These are phyloP conservation scores for Caenorhabditis imperialis DNA, from an alignment of 2,888 invertebrate genomes.

Conservation along the genomic window DNA sequence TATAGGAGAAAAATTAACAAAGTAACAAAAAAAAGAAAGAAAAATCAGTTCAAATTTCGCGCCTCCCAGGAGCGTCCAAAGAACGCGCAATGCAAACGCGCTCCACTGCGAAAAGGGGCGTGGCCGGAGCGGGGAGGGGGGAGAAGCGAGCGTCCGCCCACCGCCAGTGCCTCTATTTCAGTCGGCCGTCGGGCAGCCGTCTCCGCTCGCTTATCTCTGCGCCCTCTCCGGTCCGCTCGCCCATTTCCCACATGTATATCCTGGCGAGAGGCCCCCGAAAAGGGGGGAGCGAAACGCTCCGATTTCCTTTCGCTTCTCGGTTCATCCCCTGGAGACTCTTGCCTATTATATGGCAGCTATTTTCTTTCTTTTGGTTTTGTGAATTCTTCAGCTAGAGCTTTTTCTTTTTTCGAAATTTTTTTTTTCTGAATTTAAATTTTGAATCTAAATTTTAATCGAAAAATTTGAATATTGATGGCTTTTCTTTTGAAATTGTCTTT, in stretches of 20 bases:
- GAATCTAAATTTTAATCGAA: not conserved
- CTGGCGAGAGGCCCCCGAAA: slow-evolving; percentile 1
- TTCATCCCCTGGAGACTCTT: not conserved
- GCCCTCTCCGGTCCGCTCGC: slow-evolving; percentile 6
- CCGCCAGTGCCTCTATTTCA: slow-evolving; percentile 41
- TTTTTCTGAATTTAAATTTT: not conserved
- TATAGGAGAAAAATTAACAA: not conserved
- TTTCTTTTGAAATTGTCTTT: too few relatives aligned
- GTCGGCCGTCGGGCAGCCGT: slow-evolving; percentile 47
- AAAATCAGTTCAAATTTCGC: slow-evolving; percentile 24
- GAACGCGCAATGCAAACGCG: slow-evolving; percentile 33
- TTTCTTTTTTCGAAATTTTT: too few relatives aligned
- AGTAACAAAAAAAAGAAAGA: not conserved
- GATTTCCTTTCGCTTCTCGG: slow-evolving; percentile 20
- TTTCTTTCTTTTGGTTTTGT: not conserved
- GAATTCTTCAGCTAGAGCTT: not conserved
- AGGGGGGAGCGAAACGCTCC: slow-evolving; percentile 19
- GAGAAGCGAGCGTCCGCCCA: slow-evolving; percentile 32
- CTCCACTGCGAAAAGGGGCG: slow-evolving; percentile 37
- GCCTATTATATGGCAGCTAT: not conserved
- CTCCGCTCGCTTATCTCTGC: slow-evolving; percentile 27
- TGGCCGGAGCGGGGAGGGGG: not conserved
- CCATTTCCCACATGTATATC: slow-evolving; percentile 1
- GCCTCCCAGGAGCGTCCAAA: slow-evolving; percentile 13
- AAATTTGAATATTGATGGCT: not conserved